Conservation (phyloP, 2,113 vertebrate species). For the Lasiurus cinereus region DNA sequence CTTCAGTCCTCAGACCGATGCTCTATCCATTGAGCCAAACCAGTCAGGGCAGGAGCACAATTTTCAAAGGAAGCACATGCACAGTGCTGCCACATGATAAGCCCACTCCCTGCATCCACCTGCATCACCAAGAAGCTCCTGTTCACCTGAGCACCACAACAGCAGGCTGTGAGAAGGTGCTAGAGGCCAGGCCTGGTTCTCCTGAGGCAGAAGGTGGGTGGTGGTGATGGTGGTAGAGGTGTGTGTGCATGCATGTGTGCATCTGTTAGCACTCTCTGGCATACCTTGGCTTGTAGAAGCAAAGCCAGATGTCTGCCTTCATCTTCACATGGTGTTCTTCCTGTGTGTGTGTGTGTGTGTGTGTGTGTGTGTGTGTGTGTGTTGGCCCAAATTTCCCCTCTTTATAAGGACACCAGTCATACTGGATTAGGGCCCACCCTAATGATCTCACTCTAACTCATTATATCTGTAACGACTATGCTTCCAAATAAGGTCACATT, state of each 20-base stretch:
- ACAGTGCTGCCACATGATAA: neutral
- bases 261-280: too few relatives aligned
- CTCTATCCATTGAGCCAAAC: too few relatives aligned
- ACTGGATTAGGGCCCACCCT: neutral
- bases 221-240: neutral
- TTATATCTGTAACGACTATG: neutral
- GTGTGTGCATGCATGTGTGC: neutral
- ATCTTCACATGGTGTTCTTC: neutral
- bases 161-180: neutral
- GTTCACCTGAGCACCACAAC: neutral
- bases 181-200: neutral
- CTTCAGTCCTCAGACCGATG: too few relatives aligned
- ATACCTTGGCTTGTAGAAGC: neutral
- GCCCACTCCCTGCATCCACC: neutral
- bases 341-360: neutral
- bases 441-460: neutral
- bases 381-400: neutral
- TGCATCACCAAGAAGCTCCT: neutral
- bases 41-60: neutral
- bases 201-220: fast-evolving
- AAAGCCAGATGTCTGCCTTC: neutral
- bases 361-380: neutral
- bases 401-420: neutral
- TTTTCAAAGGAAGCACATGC: neutral
- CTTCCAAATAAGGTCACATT: constrained; percentile 14